Evolutionary conservation across 2,888 invertebrate species (phyloP), one percentile per base, ranked within the genome.

Genomic region (Coenonympha glycerion): DNA sequence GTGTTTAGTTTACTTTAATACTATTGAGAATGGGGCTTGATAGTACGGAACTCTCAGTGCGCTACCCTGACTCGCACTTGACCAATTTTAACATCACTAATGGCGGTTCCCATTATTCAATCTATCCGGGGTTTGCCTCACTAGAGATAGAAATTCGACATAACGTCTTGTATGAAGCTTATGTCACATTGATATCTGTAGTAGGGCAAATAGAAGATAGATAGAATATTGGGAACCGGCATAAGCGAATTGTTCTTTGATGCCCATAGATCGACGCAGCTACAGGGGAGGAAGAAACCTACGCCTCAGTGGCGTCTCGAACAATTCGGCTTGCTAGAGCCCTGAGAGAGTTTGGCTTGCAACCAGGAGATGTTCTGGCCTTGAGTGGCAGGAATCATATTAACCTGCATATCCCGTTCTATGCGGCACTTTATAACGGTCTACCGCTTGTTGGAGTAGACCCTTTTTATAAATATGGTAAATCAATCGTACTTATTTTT

Each of bases 371-470:
- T 33, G 72, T 80, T 0, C 40, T 84, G 15, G 76, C 76, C 1
- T 49, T 84, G 3, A 68, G 76, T 0, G 85, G 83, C 0, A 66
- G 55, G 26, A 83, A 84, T 52, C 83, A 85, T 44, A 55, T 84
- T 8, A 73, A 84, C 22, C 52, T 82, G 1, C 71, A 74, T 42
- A 76, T 85, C 33, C 83, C 85, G 0, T 77, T 64, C 60, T 79
- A 76, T 28, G 78, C 84, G 0, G 84, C 75, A 0, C 52, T 79
- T 1, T 52, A 79, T 47, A 79, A 75, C 19, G 84, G 84, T 0
- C 47, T 73, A 6, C 76, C 83, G 0, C 52, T 83, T 1, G 64
- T 69, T 39, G 82, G 78, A 1, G 70, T 83, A 1, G 83, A 85
- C 28, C 75, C 78, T 0, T 49, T 61, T 3, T 85, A 69, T 52